Evolutionary conservation across 2,888 invertebrate genomes (phyloP).

Genomic region (Aethes cnicana): DNA sequence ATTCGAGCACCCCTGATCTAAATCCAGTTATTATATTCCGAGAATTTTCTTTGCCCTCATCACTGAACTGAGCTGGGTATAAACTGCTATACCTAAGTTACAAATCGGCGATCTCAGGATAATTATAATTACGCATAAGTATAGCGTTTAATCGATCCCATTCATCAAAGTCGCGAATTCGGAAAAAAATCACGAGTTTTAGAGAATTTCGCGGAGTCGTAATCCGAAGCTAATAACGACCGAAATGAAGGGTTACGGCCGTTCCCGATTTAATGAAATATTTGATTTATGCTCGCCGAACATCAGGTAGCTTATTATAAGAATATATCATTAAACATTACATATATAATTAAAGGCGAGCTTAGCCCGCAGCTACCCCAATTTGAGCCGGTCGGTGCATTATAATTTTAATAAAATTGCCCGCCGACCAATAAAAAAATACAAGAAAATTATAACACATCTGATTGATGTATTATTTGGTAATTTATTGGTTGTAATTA

Average conservation of each 20-base stretch:
- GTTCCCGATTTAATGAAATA: conserved; percentile 79
- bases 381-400: conserved; percentile 70
- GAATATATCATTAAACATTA: conserved; percentile 82
- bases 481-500: conserved; percentile 81
- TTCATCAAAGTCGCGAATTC: conserved; percentile 58
- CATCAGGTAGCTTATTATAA: conserved; percentile 82
- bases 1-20: background rate
- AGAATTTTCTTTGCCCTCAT: too few species aligned
- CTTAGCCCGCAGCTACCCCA: conserved; percentile 78
- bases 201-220: conserved; percentile 63
- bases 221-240: conserved; percentile 61
- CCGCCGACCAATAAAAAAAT: conserved; percentile 62
- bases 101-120: conserved; percentile 32
- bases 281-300: conserved; percentile 78
- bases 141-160: conserved; percentile 44
- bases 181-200: conserved; percentile 58
- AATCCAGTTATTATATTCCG: too few species aligned
- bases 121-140: conserved; percentile 41
- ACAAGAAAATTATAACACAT: conserved; percentile 80
- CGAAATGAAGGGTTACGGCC: conserved; percentile 75
- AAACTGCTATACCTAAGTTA: conserved; percentile 16
- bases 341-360: conserved; percentile 78
- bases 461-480: conserved; percentile 83
- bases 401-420: conserved; percentile 82
- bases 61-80: too few species aligned